phyloP scores from a whole-genome alignment of 1,140 invertebrate genomes.

The Grapholita molesta region DNA sequence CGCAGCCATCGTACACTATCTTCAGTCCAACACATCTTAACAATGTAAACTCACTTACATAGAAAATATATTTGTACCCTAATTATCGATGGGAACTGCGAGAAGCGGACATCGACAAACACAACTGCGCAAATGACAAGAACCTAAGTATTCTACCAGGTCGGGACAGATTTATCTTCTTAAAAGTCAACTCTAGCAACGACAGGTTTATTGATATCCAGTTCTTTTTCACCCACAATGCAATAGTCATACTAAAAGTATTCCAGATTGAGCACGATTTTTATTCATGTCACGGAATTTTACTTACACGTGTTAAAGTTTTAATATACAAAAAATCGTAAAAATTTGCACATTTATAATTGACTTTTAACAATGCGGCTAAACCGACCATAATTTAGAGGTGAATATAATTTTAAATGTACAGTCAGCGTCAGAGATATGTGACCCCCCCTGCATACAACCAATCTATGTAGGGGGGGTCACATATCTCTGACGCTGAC shows the following conservation, averaged over 20 bases:
- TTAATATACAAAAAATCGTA: conserved; percentile 41
- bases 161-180: not conserved
- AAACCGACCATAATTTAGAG: conserved; percentile 5
- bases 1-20: not conserved
- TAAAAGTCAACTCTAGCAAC: not conserved
- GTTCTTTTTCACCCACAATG: not conserved
- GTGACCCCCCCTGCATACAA: too few species aligned
- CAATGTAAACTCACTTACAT: not conserved
- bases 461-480: too few species aligned
- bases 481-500: too few species aligned
- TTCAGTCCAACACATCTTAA: not conserved
- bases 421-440: too few species aligned
- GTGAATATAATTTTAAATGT: not conserved
- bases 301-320: conserved; percentile 30
- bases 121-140: not conserved
- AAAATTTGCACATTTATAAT: conserved; percentile 65
- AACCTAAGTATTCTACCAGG: conserved; percentile 11
- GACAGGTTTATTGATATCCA: not conserved
- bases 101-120: not conserved
- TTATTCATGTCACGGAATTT: conserved; percentile 38
- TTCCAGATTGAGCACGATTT: conserved; percentile 32
- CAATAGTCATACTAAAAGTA: not conserved
- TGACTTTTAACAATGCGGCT: conserved; percentile 42
- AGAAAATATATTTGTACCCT: not conserved
- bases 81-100: not conserved